phyloP scores from a whole-genome alignment of 2,797 vertebrate species.

The Cossypha polioptera region DNA sequence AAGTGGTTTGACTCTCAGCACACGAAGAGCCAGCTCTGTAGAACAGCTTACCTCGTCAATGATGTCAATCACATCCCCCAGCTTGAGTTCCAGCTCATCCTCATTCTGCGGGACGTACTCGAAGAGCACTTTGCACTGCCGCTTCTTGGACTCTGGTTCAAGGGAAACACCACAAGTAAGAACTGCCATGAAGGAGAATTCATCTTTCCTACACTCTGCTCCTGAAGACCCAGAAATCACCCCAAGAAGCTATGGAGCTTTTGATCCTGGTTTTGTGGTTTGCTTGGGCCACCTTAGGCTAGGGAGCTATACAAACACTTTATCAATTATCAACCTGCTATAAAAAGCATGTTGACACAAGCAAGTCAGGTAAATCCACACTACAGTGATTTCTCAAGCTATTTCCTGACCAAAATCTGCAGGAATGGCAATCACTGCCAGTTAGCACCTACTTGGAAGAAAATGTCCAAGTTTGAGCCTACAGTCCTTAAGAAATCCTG shows the following conservation, averaged over 20 bases:
- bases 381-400: slow-evolving; percentile 4
- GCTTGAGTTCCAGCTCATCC: slow-evolving; percentile 91
- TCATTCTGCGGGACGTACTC: slow-evolving; percentile 91
- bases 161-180: not conserved
- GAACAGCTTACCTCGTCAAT: slow-evolving; percentile 85
- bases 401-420: slow-evolving; percentile 14
- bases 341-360: not conserved
- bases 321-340: not conserved
- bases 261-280: not conserved
- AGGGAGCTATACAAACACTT: rapidly evolving
- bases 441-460: not conserved
- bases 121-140: slow-evolving; percentile 88
- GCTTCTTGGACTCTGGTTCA: slow-evolving; percentile 84
- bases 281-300: not conserved
- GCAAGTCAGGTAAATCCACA: not conserved
- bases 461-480: not conserved
- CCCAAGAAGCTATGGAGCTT: not conserved
- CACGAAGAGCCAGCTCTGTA: not conserved
- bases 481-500: not conserved
- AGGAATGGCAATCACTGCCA: not conserved
- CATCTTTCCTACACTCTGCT: not conserved
- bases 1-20: not conserved
- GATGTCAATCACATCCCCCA: slow-evolving; percentile 88
- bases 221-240: not conserved
- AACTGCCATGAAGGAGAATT: not conserved